Conservation (phyloP, 2,888 invertebrate genomes). For the Xanthorhoe spadicearia region DNA sequence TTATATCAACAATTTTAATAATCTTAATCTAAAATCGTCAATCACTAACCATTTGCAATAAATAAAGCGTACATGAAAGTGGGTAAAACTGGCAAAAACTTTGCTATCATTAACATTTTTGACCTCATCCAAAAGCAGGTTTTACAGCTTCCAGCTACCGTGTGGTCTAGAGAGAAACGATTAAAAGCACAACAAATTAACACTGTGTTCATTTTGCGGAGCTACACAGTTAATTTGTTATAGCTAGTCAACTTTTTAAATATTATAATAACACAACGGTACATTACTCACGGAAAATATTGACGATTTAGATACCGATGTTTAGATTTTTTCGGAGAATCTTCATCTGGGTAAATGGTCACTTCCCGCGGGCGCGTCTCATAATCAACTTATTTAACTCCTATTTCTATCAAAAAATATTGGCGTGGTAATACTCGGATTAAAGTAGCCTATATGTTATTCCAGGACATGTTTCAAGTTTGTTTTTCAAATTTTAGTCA, state of each 20-base stretch:
- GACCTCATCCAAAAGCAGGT: conserved; percentile 41
- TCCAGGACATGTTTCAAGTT: no score
- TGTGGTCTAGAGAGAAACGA: conserved; percentile 35
- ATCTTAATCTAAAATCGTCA: background rate
- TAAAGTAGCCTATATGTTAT: background rate
- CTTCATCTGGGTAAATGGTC: no score
- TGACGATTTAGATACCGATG: no score
- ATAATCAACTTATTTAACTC: no score
- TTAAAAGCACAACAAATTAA: conserved; percentile 35
- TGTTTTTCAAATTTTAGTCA: no score
- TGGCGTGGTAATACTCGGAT: no score
- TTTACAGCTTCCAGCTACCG: conserved; percentile 29
- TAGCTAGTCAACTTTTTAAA: conserved; percentile 8
- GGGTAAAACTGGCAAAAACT: conserved; percentile 16
- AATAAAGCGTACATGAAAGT: background rate
- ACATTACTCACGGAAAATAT: no score
- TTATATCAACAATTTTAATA: background rate
- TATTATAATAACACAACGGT: no score
- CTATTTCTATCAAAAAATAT: no score
- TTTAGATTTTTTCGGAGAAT: no score
- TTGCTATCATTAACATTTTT: conserved; percentile 23
- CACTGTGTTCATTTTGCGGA: conserved; percentile 27
- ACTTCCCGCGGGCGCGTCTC: no score
- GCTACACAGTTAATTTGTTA: conserved; percentile 31
- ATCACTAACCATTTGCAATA: background rate